Base-by-base conservation (phyloP, 1,140 invertebrate genomes). In the Listronotus oregonensis region DNA sequence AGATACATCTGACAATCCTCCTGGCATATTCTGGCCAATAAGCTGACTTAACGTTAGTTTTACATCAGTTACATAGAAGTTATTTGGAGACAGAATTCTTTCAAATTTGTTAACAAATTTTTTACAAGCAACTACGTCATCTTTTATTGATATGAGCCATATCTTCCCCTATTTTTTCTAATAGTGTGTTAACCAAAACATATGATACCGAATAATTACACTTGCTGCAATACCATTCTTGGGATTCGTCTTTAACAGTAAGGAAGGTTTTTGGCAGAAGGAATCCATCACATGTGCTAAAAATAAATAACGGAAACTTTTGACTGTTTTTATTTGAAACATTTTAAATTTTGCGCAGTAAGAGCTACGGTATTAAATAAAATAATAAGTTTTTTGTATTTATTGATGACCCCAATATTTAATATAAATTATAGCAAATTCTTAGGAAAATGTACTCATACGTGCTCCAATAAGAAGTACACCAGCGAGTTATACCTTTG, bases 41-140 rank as follows among this genome's bases (percentile, higher is more conserved):
- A 91, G 75, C 74, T 92, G 89, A 0, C 84, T 84, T 31, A 92
- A 75, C 0, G 88, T 86, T 8, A 92, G 73, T 70, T 85, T 87
- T 1, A 90, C 85, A 71, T 92, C 90, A 2, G 84, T 85, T 74
- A 91, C 83, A 73, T 89, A 90, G 78, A 84, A 90, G 76, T 92
- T 90, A 64, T 86, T 85, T 0, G 82, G 79, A 63, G 90, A 87
- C 1, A 92, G 75, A 64, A 82, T 66, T 82, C 82, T 49, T 79
- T 75, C 69, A 87, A 86, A 67, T 85, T 83, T 32, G 79, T 75
- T 5, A 90, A 80, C 66, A 89, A 90, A 67, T 81, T 81, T 64
- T 85, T 82, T 59, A 87, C 89, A 57, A 17, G 83, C 82, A 21
- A 82, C 79, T 0, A 80, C 73, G 34, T 85, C 83, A 5, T 27